Evolutionary conservation across 2,797 vertebrate species (phyloP).

Genomic region (Calcarius lapponicus): DNA sequence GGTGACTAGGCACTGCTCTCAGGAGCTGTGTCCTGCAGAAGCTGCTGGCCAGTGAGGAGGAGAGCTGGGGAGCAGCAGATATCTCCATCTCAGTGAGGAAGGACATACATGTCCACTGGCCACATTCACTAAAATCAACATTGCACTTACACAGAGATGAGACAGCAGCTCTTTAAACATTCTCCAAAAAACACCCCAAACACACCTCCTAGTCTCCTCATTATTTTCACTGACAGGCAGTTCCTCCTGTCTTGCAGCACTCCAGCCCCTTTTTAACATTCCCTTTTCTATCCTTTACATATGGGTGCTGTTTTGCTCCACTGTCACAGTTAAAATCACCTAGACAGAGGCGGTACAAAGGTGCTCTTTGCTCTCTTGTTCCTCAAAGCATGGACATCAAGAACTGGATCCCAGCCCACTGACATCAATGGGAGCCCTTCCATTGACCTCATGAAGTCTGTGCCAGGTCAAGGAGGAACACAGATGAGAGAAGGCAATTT

Average conservation of each 20-base stretch:
- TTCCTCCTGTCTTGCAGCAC: background rate
- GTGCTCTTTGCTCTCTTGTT: background rate
- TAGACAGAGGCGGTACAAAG: background rate
- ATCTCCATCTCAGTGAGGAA: background rate
- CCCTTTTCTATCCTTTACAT: background rate
- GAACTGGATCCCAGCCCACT: background rate
- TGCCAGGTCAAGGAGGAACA: background rate
- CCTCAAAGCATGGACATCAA: background rate
- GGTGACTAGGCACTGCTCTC: background rate
- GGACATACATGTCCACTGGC: accelerated
- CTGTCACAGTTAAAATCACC: background rate
- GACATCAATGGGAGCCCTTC: background rate
- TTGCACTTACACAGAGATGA: background rate
- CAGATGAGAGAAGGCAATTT: background rate
- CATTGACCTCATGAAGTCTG: background rate
- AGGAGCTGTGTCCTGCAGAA: background rate
- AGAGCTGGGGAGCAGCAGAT: background rate
- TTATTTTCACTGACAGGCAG: background rate
- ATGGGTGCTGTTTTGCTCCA: background rate
- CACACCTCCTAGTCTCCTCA: background rate
- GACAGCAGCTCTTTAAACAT: background rate
- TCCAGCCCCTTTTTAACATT: background rate
- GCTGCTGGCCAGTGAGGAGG: background rate
- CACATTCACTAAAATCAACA: background rate
- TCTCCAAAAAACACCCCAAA: background rate